A percentile compares a stretch with the other conserved stretches of the same genome.
Conservation (phyloP, 2,888 invertebrate species). For the Noctua fimbriata region DNA sequence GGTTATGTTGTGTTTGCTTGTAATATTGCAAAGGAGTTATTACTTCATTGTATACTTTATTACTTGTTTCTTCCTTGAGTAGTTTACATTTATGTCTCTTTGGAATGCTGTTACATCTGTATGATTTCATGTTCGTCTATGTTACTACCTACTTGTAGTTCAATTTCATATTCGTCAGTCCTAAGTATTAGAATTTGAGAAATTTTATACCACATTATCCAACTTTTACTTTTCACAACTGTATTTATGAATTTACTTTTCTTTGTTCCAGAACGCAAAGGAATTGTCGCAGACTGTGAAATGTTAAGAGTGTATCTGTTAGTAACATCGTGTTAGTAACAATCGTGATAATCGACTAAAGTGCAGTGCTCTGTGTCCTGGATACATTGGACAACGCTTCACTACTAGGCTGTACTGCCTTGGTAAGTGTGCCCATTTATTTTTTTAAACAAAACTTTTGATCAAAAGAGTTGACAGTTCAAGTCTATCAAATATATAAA, state of each 20-base stretch:
- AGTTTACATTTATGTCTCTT: background rate
- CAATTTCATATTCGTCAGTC: background rate
- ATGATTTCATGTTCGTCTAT: background rate
- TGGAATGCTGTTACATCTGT: slow-evolving; percentile 1
- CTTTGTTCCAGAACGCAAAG: slow-evolving; percentile 79
- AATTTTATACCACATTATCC: background rate
- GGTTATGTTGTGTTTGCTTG: background rate
- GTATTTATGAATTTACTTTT: slow-evolving; percentile 10
- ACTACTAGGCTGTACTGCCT: slow-evolving; percentile 76
- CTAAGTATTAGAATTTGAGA: background rate
- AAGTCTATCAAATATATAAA: background rate
- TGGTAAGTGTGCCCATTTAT: slow-evolving; percentile 75
- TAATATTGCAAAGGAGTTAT: background rate
- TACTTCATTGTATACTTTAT: slow-evolving; percentile 29
- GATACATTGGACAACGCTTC: slow-evolving; percentile 74
- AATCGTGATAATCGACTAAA: slow-evolving; percentile 68
- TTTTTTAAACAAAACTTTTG: background rate
- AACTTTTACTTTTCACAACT: background rate
- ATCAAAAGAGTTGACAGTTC: background rate
- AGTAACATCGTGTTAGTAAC: slow-evolving; percentile 62
- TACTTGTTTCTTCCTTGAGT: background rate
- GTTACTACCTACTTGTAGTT: background rate
- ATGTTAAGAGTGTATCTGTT: slow-evolving; percentile 63
- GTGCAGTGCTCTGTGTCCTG: slow-evolving; percentile 77
- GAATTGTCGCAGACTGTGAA: slow-evolving; percentile 72